phyloP scores from a whole-genome alignment of 2,113 vertebrate species.

The Cyphomyrus discorhynchus region DNA sequence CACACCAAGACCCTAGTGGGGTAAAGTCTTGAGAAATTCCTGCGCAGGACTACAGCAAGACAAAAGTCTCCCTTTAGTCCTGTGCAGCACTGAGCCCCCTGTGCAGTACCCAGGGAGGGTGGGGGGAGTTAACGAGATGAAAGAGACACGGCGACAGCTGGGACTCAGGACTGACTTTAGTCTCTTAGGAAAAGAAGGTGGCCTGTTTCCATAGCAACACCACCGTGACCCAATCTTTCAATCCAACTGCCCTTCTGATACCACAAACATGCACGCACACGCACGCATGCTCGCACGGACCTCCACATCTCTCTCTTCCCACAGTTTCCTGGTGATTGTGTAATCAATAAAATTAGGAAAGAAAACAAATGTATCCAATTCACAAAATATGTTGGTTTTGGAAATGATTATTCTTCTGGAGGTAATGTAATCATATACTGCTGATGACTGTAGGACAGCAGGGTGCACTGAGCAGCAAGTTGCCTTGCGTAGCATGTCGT shows the following conservation, averaged over 20 bases:
- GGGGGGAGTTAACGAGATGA: conserved; percentile 40
- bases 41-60: neutral
- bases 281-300: neutral
- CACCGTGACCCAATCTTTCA: neutral
- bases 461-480: neutral
- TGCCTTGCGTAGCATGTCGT: neutral
- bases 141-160: conserved; percentile 65
- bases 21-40: neutral
- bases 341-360: conserved; percentile 38
- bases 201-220: neutral
- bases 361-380: conserved; percentile 51
- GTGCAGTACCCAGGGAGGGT: conserved; percentile 55
- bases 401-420: conserved; percentile 45
- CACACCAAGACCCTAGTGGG: conserved; percentile 9
- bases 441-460: neutral
- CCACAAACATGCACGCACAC: conserved; percentile 19
- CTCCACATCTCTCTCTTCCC: neutral
- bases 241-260: conserved; percentile 29
- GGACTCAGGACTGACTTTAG: conserved; percentile 46
- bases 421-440: conserved; percentile 18
- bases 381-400: conserved; percentile 62
- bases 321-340: conserved; percentile 51
- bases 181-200: conserved; percentile 10
- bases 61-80: neutral
- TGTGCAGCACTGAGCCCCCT: conserved; percentile 28